Base-by-base conservation (phyloP, 2,797 vertebrate genomes). In the Lindbergichthys nudifrons region DNA sequence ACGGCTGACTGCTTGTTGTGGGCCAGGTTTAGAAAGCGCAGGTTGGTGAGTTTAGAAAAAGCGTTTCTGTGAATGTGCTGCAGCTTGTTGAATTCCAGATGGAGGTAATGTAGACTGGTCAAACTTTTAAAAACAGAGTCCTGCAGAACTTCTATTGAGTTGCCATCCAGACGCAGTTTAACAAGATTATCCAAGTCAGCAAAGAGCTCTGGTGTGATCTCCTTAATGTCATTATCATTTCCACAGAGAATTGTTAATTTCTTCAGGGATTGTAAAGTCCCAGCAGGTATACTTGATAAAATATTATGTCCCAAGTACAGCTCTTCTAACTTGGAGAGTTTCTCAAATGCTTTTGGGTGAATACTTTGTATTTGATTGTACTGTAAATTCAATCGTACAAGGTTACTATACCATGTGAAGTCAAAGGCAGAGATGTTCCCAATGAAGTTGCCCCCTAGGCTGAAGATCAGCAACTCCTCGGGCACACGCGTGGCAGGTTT, bases 371-470 rank as follows among this genome's bases (percentile, higher is more conserved):
- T 97, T 72, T 95, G 95, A 83, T 99, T 99, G 86, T 96, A 99
- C 83, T 99, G 98, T 78, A 99, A 80, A 87, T 98, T 97, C 76
- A 99, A 91, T 63, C 97, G 91, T 69, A 95, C 91, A 23, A 99
- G 94, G 84, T 94, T 93, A 12, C 90, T 91, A 82, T 96, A 94
- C 68, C 94, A 93, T 41, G 92, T 84, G 82, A 99, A 96, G 92
- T 97, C 97, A 15, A 93, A 91, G 47, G 95, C 96, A 0, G 96
- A 96, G 91, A 99, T 92, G 88, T 97, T 98, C 41, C 88, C 56
- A 23, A 98, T 97, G 86, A 97, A 98, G 89, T 99, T 99, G 3
- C 98, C 98, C 4, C 96, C 97, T 0, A 99, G 95, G 87, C 96
- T 97, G 89, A 97, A 95, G 70, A 96, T 95, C 74, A 95, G 94